Conservation (phyloP, 2,888 invertebrate genomes). For the Agrypnus murinus region DNA sequence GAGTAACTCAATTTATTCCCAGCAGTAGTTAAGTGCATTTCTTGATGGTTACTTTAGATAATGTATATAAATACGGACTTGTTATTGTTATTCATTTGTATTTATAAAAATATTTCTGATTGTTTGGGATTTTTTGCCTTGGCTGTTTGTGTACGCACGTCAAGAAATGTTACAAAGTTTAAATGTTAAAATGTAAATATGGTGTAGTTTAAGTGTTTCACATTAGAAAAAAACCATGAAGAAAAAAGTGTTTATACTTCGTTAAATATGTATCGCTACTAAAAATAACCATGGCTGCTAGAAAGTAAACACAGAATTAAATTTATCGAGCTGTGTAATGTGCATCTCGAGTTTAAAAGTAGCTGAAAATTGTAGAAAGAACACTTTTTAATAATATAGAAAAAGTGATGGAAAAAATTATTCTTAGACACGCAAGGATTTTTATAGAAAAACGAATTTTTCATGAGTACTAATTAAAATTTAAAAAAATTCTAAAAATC, state of each 20-base stretch:
- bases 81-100: background rate
- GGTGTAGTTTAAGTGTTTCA: background rate
- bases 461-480: no score
- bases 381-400: no score
- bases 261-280: conserved; percentile 12
- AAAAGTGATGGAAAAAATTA: no score
- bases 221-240: background rate
- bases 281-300: conserved; percentile 12
- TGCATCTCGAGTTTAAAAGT: background rate
- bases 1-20: conserved; percentile 33
- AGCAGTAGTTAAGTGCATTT: conserved; percentile 44
- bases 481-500: no score
- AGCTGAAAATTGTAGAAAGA: no score
- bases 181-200: background rate
- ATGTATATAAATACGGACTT: no score
- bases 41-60: conserved; percentile 34
- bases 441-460: no score
- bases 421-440: no score
- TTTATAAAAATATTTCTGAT: background rate
- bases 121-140: background rate
- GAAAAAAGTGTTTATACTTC: conserved; percentile 16
- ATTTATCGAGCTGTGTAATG: background rate
- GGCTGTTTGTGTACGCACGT: background rate
- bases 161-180: background rate
- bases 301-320: conserved; percentile 19